Conservation (phyloP, 2,113 vertebrate genomes). For the Saimiri boliviensis region DNA sequence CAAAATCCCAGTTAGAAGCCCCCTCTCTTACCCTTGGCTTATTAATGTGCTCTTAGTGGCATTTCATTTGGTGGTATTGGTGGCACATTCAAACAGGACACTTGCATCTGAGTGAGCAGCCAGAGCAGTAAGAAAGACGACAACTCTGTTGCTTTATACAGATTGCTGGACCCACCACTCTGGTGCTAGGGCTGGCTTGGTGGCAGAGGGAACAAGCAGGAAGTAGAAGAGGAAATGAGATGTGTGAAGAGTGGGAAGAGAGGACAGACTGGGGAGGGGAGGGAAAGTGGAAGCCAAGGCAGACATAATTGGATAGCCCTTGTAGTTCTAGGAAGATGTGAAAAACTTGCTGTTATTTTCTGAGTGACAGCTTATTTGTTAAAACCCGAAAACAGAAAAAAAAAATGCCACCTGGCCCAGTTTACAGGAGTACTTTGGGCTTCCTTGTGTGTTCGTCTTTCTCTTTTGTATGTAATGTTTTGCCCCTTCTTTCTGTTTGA, state of each 20-base stretch:
- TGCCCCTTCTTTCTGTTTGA: not conserved
- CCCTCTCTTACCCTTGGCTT: not conserved
- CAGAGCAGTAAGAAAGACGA: not conserved
- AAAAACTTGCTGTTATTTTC: constrained; percentile 1
- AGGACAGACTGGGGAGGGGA: not conserved
- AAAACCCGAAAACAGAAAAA: not conserved
- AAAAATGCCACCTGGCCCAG: not conserved
- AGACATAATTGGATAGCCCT: not conserved
- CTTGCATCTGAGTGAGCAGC: not conserved
- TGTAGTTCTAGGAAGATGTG: not conserved
- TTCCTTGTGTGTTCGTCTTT: not conserved
- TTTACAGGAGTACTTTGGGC: not conserved
- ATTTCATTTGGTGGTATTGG: not conserved
- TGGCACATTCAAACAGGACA: not conserved
- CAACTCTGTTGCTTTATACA: not conserved
- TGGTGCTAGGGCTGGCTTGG: not conserved
- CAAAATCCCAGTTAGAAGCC: not conserved
- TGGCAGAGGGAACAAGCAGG: not conserved
- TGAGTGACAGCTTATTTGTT: constrained; percentile 30
- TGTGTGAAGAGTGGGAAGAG: not conserved
- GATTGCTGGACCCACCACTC: not conserved
- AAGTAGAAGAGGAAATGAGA: constrained; percentile 32
- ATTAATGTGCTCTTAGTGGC: not conserved
- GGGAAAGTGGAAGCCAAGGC: not conserved
- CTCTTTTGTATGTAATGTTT: not conserved